Conservation (phyloP, 2,888 invertebrate species). For the Coleophora flavipennella region DNA sequence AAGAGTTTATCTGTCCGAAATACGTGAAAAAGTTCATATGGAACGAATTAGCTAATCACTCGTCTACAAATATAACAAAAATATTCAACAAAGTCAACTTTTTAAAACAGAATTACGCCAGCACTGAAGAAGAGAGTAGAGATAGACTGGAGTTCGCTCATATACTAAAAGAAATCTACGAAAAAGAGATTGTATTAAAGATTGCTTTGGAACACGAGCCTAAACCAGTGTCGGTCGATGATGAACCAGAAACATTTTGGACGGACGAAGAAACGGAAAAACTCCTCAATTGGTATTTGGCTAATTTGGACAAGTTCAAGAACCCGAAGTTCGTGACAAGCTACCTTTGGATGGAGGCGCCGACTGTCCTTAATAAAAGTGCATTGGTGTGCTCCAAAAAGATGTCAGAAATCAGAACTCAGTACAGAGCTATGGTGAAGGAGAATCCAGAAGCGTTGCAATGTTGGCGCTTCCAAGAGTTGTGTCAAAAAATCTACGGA, state of each 20-base stretch:
- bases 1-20: conserved; percentile 50
- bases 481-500: conserved; percentile 62
- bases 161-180: conserved; percentile 34
- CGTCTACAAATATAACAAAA: conserved; percentile 39
- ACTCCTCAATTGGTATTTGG: conserved; percentile 51
- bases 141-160: conserved; percentile 24
- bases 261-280: conserved; percentile 43
- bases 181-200: conserved; percentile 35
- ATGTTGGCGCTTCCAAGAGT: conserved; percentile 45
- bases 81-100: conserved; percentile 52
- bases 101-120: conserved; percentile 39
- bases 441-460: conserved; percentile 36
- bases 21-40: conserved; percentile 54
- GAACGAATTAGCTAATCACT: conserved; percentile 42
- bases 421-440: conserved; percentile 50
- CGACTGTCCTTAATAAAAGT: conserved; percentile 42
- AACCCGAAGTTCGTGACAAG: conserved; percentile 53
- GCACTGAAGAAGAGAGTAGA: conserved; percentile 24
- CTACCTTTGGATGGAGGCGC: conserved; percentile 55
- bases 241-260: conserved; percentile 32
- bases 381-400: conserved; percentile 54
- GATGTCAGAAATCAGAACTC: conserved; percentile 53
- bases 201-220: conserved; percentile 28
- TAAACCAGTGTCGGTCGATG: conserved; percentile 21
- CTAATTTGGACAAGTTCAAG: conserved; percentile 58